phyloP scores from a whole-genome alignment of 2,113 vertebrate species.

The Pimephales promelas region DNA sequence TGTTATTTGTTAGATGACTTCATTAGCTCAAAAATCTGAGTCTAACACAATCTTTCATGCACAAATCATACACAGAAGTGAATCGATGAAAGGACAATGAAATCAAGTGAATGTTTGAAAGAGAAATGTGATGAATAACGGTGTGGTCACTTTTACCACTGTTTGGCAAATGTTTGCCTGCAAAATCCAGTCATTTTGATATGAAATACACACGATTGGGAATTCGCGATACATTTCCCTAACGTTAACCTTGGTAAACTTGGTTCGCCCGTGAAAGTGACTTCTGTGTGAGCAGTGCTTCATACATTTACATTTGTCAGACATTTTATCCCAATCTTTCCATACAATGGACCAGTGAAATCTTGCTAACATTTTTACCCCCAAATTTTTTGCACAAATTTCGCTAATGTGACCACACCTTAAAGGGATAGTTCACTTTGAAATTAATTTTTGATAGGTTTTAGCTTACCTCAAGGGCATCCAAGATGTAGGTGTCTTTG shows the following conservation, averaged over 20 bases:
- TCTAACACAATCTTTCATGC: slow-evolving; percentile 23
- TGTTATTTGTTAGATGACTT: not conserved
- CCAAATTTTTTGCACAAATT: no score
- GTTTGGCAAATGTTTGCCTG: not conserved
- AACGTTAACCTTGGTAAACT: no score
- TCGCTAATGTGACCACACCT: no score
- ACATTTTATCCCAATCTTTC: not conserved
- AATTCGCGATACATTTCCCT: not conserved
- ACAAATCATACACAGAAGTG: not conserved
- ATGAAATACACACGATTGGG: no score
- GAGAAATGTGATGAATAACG: not conserved
- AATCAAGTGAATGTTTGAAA: not conserved
- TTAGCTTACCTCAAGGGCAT: no score
- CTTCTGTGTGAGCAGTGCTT: no score
- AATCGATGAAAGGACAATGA: not conserved
- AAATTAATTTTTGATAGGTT: no score
- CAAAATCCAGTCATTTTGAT: not conserved
- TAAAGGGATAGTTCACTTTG: no score
- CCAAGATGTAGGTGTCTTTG: no score
- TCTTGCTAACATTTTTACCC: no score
- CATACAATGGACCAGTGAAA: no score
- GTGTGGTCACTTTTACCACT: not conserved
- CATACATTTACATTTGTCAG: no score
- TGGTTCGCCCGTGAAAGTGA: not conserved
- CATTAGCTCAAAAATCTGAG: slow-evolving; percentile 25